Evolutionary conservation across 2,888 invertebrate species (phyloP).

Genomic region (Xestia ashworthii): DNA sequence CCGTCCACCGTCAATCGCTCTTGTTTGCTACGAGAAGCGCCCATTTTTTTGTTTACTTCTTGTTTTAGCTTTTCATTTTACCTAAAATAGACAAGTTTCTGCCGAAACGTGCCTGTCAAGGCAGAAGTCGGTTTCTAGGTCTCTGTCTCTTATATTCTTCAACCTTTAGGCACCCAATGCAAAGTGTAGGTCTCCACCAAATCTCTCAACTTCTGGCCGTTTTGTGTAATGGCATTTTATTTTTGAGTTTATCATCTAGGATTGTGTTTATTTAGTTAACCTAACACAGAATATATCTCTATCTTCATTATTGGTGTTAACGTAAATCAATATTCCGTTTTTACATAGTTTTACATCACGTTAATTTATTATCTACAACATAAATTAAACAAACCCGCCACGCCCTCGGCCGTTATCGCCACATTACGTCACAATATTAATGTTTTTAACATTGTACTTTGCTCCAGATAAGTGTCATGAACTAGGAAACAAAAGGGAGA

Average conservation of each 20-base stretch:
- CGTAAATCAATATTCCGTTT: neutral
- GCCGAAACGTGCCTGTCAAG: neutral
- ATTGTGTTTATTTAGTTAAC: neutral
- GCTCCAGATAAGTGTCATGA: conserved; percentile 27
- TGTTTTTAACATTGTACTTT: conserved; percentile 27
- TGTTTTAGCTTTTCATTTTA: neutral
- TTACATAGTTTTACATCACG: neutral
- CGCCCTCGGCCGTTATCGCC: conserved; percentile 31
- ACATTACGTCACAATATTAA: conserved; percentile 22
- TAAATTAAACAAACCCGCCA: conserved; percentile 24
- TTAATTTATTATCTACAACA: neutral
- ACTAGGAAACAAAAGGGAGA: conserved; percentile 19
- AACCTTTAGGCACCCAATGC: too few relatives aligned
- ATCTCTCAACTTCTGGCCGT: too few relatives aligned
- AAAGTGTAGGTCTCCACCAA: too few relatives aligned
- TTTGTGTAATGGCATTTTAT: too few relatives aligned
- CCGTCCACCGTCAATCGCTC: conserved; percentile 8
- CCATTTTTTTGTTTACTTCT: conserved; percentile 13
- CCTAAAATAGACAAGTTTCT: neutral
- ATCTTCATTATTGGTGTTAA: neutral
- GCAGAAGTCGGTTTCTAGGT: too few relatives aligned
- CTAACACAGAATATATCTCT: neutral
- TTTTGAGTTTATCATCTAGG: neutral
- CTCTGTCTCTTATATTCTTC: too few relatives aligned
- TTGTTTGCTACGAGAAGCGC: neutral